These are phyloP conservation scores for Conomelus anceps DNA, from an alignment of 2,888 invertebrate species.

Conservation along the genomic window DNA sequence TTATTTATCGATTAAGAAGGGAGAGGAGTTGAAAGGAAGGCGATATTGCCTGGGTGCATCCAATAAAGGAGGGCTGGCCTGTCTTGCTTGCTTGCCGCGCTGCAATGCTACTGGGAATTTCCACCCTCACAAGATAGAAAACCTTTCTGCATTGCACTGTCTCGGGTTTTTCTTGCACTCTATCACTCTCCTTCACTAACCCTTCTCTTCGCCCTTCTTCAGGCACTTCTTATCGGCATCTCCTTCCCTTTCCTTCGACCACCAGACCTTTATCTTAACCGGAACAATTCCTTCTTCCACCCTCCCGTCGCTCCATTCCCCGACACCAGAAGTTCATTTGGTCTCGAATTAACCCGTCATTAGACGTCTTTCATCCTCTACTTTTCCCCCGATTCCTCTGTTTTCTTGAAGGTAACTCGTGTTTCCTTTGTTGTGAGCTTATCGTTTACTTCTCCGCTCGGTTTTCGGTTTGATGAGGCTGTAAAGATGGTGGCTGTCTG, in stretches of 20 bases:
- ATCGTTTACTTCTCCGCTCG: background rate
- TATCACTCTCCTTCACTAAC: constrained; percentile 3
- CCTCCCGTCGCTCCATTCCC: too few relatives aligned
- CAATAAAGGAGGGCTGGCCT: background rate
- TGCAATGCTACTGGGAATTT: constrained; percentile 5
- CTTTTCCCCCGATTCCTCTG: background rate
- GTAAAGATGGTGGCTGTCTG: background rate
- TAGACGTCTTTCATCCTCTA: background rate
- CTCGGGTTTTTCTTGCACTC: constrained; percentile 5
- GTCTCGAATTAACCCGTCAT: background rate
- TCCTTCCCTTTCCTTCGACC: background rate
- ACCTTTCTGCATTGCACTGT: constrained; percentile 15
- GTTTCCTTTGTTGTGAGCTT: background rate
- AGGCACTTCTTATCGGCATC: background rate
- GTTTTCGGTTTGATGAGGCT: background rate
- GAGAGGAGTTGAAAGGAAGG: background rate
- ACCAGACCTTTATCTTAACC: background rate
- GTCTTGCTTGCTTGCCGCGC: background rate
- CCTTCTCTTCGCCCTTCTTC: background rate
- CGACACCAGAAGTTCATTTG: background rate
- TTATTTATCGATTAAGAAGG: constrained; percentile 11
- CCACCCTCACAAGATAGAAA: background rate
- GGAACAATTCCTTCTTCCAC: background rate
- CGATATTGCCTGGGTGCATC: background rate
- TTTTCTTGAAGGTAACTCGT: background rate